These are phyloP conservation scores for Drosophila incognita DNA, from an alignment of 2,888 invertebrate genomes.

Conservation along the genomic window DNA sequence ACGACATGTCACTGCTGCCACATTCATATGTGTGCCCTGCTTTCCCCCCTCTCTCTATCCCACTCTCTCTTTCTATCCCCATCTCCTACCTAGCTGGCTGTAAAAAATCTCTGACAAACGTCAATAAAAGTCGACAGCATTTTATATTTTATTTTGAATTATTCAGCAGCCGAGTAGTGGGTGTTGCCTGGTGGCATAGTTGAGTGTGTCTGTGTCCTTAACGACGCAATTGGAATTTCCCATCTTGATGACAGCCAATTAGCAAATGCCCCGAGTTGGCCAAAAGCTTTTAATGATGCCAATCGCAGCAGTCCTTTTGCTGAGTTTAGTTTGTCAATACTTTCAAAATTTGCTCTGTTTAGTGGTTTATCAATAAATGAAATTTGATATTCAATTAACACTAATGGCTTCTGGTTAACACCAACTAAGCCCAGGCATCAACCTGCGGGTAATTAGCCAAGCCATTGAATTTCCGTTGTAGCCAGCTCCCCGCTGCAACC, in stretches of 20 bases:
- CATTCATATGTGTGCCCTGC: slow-evolving; percentile 29
- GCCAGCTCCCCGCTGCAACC: background rate
- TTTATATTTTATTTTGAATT: slow-evolving; percentile 55
- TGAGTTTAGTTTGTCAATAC: slow-evolving; percentile 24
- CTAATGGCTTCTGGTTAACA: slow-evolving; percentile 63
- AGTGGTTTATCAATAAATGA: slow-evolving; percentile 39
- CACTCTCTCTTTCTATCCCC: background rate
- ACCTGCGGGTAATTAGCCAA: slow-evolving; percentile 26
- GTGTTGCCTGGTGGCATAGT: background rate
- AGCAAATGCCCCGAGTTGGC: slow-evolving; percentile 11
- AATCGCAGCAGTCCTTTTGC: slow-evolving; percentile 10
- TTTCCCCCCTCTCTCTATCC: background rate
- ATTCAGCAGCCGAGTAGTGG: slow-evolving; percentile 33
- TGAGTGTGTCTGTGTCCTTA: background rate
- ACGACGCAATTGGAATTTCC: slow-evolving; percentile 16
- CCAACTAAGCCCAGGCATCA: slow-evolving; percentile 18
- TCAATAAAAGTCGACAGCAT: slow-evolving; percentile 56
- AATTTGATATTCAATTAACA: slow-evolving; percentile 73
- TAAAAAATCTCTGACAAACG: slow-evolving; percentile 19
- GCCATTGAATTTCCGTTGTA: background rate
- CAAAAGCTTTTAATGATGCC: slow-evolving; percentile 27
- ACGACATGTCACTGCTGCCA: slow-evolving; percentile 40
- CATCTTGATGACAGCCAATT: slow-evolving; percentile 42
- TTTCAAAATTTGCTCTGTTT: slow-evolving; percentile 18
- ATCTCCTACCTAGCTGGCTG: slow-evolving; percentile 30